Evolutionary conservation across 92 coral and sea anemone species (phyloP), one percentile per base, ranked within the genome.

Genomic region (Palythoa heliodiscus): DNA sequence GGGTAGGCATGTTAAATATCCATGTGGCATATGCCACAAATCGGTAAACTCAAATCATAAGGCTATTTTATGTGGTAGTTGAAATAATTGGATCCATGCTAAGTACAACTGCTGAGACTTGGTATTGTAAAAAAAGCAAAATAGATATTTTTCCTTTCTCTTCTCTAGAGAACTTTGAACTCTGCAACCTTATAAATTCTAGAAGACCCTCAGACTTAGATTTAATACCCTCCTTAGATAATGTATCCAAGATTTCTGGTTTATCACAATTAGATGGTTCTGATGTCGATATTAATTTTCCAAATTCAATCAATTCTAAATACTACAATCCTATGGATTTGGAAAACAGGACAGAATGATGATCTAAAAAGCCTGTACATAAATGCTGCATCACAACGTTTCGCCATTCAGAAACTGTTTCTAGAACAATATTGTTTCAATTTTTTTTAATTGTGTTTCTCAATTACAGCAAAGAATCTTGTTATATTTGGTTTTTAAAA

Each of bases 71-170:
- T 77, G 83, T 77, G 83, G 54, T 53, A 52, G 19, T 20, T 77
- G 70, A 37, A 52, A 77, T 17, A 17, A 20, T 55, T 77, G 83
- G 70, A 77, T 77, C 58, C 83, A 77, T 77, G 58, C 58, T 23
- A 77, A 77, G 57, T 77, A 69, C 29, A 54, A 77, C 50, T 29
- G 57, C 53, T 52, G 82, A 76, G 13, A n/a, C 25, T 48, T 76
- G 82, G 86, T 67, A 11, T 64, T 82, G 86, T 82, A 82, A 82
- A 66, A 52, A 82, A 19, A 66, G 86, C 48, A 40, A 19, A 38
- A 47, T 66, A 64, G 40, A 52, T 22, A 82, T 67, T 24, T 82
- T 82, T 82, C 86, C 86, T 38, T 82, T 82, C n/a, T 82, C 86
- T 16, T 64, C 50, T 64, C 74, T 68, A 52, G 52, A 82, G 40